Evolutionary conservation across 2,797 vertebrate species (phyloP), one percentile per base, ranked within the genome.

Genomic region (Apogon hyalosoma): DNA sequence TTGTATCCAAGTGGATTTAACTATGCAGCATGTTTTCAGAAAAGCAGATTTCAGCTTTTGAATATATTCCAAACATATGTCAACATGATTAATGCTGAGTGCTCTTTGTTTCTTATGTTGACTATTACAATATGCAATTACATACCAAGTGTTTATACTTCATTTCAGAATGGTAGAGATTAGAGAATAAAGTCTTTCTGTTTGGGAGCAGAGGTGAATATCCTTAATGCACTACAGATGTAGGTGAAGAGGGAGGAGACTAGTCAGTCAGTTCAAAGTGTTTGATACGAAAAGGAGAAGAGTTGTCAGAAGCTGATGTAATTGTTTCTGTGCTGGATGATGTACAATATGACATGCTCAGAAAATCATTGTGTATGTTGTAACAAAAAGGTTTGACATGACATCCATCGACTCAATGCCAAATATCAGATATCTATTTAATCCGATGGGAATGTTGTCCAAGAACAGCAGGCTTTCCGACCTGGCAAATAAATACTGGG

Each of bases 371-470:
- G 43, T 56, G 55, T 79, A 80, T 62, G 8, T 77, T 70, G 15
- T 61, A 66, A 70, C 76, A 74, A 69, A 87, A 78, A 79, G 51
- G 47, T 75, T 73, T 64, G 60, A 63, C 46, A 80, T 82, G 84
- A 65, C 73, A 78, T 53, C 57, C 51, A 51, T 69, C 18, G 43
- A 64, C 57, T 68, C 50, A 50, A 71, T 84, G 79, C 80, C 85
- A 82, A 79, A 73, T 85, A 62, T 73, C 76, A 86, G 77, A 84
- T 87, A 87, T 91, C 73, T 49, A 14, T 66, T 81, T 93, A 92
- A 92, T 93, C 89, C 85, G 0, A 33, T 9, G 48, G 83, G 79
- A 81, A 88, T 79, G 84, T 69, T 72, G 66, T 80, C 85, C 85
- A 91, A 86, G 77, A 87, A 82, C 87, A 86, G 79, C 80, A 63